phyloP scores from a whole-genome alignment of 2,113 vertebrate species.

The Hypocryptadius cinnamomeus region DNA sequence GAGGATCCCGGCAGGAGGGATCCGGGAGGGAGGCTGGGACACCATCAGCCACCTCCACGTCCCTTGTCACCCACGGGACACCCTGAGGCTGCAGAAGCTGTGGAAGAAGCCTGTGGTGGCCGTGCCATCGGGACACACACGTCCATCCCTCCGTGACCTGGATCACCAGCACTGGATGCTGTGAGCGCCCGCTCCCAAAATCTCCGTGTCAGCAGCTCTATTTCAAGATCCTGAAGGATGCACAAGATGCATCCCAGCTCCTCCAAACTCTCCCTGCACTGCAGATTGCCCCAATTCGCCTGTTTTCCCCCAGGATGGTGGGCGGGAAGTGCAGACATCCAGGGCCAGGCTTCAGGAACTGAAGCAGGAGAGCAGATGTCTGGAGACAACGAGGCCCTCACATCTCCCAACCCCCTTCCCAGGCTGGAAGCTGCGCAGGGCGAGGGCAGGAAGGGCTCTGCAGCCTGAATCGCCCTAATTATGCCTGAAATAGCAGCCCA shows the following conservation, averaged over 20 bases:
- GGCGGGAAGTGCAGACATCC: background rate
- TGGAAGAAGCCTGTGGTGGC: fast-evolving
- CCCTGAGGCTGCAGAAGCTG: background rate
- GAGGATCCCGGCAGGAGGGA: fast-evolving
- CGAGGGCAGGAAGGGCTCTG: background rate
- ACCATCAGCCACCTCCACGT: fast-evolving
- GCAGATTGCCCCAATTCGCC: background rate
- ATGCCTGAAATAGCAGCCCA: slow-evolving; percentile 7
- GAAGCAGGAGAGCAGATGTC: background rate
- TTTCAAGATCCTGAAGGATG: background rate
- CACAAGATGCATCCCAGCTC: background rate
- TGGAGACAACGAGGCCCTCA: background rate
- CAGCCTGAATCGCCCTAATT: background rate
- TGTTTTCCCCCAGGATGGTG: background rate
- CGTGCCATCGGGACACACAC: fast-evolving
- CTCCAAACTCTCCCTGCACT: background rate
- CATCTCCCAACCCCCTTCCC: background rate
- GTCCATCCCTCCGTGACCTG: background rate
- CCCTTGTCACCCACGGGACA: background rate
- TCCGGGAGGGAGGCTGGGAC: background rate
- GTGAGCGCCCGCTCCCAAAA: background rate
- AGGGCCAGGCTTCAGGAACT: background rate
- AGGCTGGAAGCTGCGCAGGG: background rate
- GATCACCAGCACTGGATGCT: background rate
- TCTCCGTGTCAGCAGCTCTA: background rate